These are phyloP conservation scores for Orthosia incerta DNA, from an alignment of 2,888 invertebrate genomes.

Conservation along the genomic window DNA sequence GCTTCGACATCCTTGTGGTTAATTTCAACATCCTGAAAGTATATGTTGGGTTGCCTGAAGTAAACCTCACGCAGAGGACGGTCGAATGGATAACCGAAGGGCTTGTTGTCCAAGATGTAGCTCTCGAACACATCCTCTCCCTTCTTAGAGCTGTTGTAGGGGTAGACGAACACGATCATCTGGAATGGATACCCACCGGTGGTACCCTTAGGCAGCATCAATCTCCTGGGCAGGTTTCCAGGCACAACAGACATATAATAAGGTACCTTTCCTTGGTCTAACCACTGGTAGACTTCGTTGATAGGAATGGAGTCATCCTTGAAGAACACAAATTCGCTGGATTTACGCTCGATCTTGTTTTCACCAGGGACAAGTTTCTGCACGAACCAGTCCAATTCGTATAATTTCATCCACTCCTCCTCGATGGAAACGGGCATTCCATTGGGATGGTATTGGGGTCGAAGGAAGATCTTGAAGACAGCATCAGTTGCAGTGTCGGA, in stretches of 20 bases:
- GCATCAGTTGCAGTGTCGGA: constrained; percentile 91
- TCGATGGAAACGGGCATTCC: constrained; percentile 88
- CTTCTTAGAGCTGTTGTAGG: constrained; percentile 85
- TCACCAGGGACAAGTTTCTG: constrained; percentile 91
- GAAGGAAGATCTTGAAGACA: constrained; percentile 92
- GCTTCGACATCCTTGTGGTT: constrained; percentile 84
- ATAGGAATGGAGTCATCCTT: constrained; percentile 92
- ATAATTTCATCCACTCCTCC: constrained; percentile 91
- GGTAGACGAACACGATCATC: constrained; percentile 92
- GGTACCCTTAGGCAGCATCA: constrained; percentile 94
- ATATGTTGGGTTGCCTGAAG: constrained; percentile 91
- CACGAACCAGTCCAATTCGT: constrained; percentile 91
- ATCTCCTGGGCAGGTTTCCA: constrained; percentile 92
- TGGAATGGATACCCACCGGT: constrained; percentile 92
- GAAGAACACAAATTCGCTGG: constrained; percentile 92
- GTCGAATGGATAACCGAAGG: constrained; percentile 91
- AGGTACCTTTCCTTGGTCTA: constrained; percentile 90
- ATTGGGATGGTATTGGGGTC: constrained; percentile 92
- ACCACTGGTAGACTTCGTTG: constrained; percentile 91
- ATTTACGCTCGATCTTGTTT: constrained; percentile 92
- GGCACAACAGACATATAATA: constrained; percentile 89
- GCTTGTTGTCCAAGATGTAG: constrained; percentile 86
- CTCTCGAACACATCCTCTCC: constrained; percentile 73
- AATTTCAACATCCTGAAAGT: constrained; percentile 90
- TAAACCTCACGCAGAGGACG: constrained; percentile 85